Percentiles rank a stretch among this genome's conserved stretches.
phyloP scores from a whole-genome alignment of 2,797 vertebrate species.

The Forpus xanthops region DNA sequence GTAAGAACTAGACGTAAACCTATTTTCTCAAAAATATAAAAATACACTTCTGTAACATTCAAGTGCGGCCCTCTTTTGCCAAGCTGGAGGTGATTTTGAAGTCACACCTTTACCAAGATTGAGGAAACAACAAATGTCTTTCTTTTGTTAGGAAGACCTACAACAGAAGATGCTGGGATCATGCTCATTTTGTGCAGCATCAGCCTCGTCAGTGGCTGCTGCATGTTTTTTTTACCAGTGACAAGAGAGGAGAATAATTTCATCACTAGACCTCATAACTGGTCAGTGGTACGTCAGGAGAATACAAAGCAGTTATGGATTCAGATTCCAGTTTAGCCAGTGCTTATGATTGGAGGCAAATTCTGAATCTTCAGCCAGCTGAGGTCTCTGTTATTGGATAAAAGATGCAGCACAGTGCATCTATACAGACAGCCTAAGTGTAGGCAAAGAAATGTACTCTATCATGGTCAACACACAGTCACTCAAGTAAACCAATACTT shows the following conservation, averaged over 20 bases:
- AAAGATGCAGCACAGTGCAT: not conserved
- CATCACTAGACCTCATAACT: not conserved
- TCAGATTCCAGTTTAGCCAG: not conserved
- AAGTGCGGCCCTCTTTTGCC: not conserved
- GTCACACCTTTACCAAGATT: not conserved
- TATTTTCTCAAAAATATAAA: not conserved
- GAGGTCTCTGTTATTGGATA: not conserved
- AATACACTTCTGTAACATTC: not conserved
- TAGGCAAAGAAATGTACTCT: not conserved
- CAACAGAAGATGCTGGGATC: not conserved
- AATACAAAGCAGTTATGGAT: not conserved
- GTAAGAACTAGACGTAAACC: not conserved
- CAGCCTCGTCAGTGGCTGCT: not conserved
- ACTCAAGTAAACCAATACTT: not conserved
- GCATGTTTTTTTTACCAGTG: rapidly evolving
- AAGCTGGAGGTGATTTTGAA: not conserved
- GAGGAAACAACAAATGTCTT: rapidly evolving
- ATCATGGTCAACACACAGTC: rapidly evolving
- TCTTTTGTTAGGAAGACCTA: not conserved
- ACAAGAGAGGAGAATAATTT: not conserved
- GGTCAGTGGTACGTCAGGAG: rapidly evolving
- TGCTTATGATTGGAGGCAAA: not conserved
- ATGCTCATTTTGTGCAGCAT: rapidly evolving
- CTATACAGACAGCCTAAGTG: not conserved
- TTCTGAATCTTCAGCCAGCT: not conserved